A percentile compares a stretch with the other conserved stretches of the same genome.
Conservation (phyloP, 92 coral and sea anemone species). For the Isaurus tuberculatus region DNA sequence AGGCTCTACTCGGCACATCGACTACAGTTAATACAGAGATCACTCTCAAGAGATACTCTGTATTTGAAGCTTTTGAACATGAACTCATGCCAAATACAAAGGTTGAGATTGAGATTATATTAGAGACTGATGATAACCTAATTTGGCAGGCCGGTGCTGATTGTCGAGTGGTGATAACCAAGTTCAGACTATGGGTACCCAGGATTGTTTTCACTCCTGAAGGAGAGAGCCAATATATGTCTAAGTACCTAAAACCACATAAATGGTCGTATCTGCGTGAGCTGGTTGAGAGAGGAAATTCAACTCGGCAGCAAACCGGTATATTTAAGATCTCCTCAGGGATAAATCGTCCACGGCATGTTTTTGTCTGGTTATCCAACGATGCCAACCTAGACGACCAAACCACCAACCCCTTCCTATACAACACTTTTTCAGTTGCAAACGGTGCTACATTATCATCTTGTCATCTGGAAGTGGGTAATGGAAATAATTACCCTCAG, state of each 20-base stretch:
- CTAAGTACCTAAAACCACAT: background rate
- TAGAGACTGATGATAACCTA: background rate
- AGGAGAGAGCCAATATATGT: conserved; percentile 1
- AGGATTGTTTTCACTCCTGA: conserved; percentile 13
- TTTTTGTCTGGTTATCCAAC: conserved; percentile 34
- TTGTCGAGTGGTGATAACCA: conserved; percentile 16
- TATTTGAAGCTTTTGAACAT: conserved; percentile 41
- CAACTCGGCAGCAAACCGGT: conserved; percentile 30
- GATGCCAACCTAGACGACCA: conserved; percentile 40
- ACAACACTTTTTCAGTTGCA: conserved; percentile 22
- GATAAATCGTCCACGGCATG: conserved; percentile 36
- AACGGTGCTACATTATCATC: background rate
- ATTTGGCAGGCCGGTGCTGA: conserved; percentile 44
- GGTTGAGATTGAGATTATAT: background rate
- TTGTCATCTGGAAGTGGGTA: conserved; percentile 30
- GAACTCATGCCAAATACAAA: conserved; percentile 4
- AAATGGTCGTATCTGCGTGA: conserved; percentile 35
- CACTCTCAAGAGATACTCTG: conserved; percentile 4
- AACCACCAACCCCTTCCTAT: conserved; percentile 37
- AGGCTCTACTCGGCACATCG: background rate
- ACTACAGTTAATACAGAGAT: background rate
- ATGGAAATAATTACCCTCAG: background rate
- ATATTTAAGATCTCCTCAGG: conserved; percentile 17
- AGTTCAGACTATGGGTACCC: conserved; percentile 28
- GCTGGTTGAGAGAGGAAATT: background rate